phyloP scores from a whole-genome alignment of 1,140 invertebrate genomes.

The Aphelenchoides fujianensis region DNA sequence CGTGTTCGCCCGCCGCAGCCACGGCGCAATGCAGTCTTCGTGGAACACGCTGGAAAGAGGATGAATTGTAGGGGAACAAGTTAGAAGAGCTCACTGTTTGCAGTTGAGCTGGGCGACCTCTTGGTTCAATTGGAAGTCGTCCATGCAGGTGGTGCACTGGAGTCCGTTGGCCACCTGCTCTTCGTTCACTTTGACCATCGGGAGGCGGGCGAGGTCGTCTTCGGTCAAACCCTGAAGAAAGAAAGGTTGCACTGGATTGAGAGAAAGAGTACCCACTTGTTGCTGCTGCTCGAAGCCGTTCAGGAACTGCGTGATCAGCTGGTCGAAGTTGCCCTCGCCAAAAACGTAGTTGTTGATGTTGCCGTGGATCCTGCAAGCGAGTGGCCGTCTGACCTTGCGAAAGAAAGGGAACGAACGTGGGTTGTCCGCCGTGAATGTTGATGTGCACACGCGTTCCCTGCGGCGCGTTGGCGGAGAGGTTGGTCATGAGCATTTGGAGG shows the following conservation, averaged over 20 bases:
- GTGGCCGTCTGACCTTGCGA: neutral
- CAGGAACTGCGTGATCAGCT: slow-evolving; percentile 17
- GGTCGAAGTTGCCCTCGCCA: slow-evolving; percentile 13
- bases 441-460: slow-evolving; percentile 11
- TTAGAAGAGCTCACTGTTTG: slow-evolving; percentile 68
- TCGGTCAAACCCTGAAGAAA: neutral
- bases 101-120: slow-evolving; percentile 81
- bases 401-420: neutral
- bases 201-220: neutral
- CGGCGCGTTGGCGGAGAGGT: neutral
- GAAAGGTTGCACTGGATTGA: neutral
- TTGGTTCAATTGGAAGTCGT: slow-evolving; percentile 80
- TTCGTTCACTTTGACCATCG: slow-evolving; percentile 34
- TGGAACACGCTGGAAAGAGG: slow-evolving; percentile 3
- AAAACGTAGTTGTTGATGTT: slow-evolving; percentile 17
- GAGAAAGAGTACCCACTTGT: neutral
- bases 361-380: neutral
- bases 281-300: slow-evolving; percentile 1
- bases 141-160: slow-evolving; percentile 96
- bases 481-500: slow-evolving; percentile 1
- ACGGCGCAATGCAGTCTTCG: slow-evolving; percentile 14
- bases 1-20: slow-evolving; percentile 3
- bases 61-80: neutral
- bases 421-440: neutral
- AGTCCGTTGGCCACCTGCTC: slow-evolving; percentile 69